These are phyloP conservation scores for Bothrops jararaca DNA, from an alignment of 2,113 vertebrate genomes.

Conservation along the genomic window DNA sequence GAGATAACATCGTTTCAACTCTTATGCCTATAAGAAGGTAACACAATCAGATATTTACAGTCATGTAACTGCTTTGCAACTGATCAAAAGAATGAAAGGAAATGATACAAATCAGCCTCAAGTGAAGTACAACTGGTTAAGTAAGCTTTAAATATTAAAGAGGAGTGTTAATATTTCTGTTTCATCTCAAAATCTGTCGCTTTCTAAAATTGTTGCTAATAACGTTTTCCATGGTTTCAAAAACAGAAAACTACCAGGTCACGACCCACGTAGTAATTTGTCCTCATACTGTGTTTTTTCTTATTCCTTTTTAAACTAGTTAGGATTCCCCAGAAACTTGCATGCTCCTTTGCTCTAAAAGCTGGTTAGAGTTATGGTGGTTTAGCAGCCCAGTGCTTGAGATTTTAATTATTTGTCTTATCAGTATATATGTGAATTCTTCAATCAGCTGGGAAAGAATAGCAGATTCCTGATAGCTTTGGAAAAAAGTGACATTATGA, in stretches of 20 bases:
- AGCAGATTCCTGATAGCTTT: slow-evolving; percentile 38
- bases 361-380: slow-evolving; percentile 45
- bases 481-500: slow-evolving; percentile 10
- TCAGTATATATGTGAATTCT: slow-evolving; percentile 29
- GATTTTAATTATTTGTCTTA: slow-evolving; percentile 51
- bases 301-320: background rate
- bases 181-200: slow-evolving; percentile 77
- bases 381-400: slow-evolving; percentile 54
- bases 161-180: slow-evolving; percentile 80
- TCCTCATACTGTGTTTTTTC: slow-evolving; percentile 49
- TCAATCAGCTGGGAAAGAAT: slow-evolving; percentile 50
- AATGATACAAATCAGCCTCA: slow-evolving; percentile 73
- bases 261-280: slow-evolving; percentile 52
- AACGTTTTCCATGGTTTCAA: slow-evolving; percentile 66
- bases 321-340: slow-evolving; percentile 53
- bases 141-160: slow-evolving; percentile 81
- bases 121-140: slow-evolving; percentile 74
- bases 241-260: slow-evolving; percentile 54
- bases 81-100: slow-evolving; percentile 80
- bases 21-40: slow-evolving; percentile 68
- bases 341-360: slow-evolving; percentile 48
- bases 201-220: slow-evolving; percentile 62
- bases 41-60: slow-evolving; percentile 74
- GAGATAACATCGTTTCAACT: slow-evolving; percentile 74
- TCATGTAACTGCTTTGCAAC: slow-evolving; percentile 72